phyloP scores from a whole-genome alignment of 2,113 vertebrate species.

The Tragelaphus strepsiceros region DNA sequence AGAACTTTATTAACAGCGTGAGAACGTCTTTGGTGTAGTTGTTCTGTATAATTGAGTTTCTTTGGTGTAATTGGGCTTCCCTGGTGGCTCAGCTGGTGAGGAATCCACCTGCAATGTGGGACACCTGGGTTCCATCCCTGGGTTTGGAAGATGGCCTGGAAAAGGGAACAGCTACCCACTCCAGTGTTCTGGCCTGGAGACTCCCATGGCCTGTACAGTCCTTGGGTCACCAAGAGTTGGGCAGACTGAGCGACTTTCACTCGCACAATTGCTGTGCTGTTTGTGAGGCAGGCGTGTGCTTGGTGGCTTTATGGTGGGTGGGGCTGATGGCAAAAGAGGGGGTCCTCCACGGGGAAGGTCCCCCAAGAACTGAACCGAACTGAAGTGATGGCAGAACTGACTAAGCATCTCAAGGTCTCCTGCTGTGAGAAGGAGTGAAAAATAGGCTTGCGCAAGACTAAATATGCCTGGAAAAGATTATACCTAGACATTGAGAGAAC shows the following conservation, averaged over 20 bases:
- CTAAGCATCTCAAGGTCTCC: not conserved
- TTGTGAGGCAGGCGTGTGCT: accelerated
- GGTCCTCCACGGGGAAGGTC: not conserved
- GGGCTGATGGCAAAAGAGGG: not conserved
- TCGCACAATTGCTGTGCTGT: not conserved
- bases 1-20: not conserved
- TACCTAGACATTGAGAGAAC: not conserved
- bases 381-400: not conserved
- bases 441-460: not conserved
- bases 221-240: not conserved
- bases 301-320: not conserved
- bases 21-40: not conserved
- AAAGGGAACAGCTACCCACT: not conserved
- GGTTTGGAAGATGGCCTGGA: not conserved
- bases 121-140: not conserved
- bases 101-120: not conserved
- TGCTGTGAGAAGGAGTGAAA: not conserved
- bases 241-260: not conserved
- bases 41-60: not conserved
- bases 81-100: not conserved
- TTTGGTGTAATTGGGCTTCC: not conserved
- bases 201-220: accelerated
- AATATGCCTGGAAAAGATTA: not conserved
- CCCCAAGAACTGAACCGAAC: not conserved
- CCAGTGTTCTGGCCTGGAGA: not conserved